Conservation (phyloP, 37 sponge, comb jelly and placozoan species). For the Eunapius fragilis region DNA sequence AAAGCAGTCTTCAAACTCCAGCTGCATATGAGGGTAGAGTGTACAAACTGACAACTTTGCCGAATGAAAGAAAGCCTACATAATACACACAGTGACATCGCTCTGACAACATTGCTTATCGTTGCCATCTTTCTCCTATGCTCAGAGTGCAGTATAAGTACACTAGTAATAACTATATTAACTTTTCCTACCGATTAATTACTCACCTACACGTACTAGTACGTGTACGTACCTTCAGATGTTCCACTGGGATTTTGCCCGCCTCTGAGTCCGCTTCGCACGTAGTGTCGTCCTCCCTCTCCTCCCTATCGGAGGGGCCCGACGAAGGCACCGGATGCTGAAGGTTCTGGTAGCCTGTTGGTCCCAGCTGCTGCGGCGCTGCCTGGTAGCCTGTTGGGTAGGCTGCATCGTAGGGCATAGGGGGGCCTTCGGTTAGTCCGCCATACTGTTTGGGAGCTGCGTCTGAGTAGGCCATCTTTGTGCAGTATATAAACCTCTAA, state of each 20-base stretch:
- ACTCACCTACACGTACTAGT: too few relatives aligned
- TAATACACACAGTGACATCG: too few relatives aligned
- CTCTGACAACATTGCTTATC: too few relatives aligned
- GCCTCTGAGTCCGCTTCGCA: slow-evolving; percentile 1
- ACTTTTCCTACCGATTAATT: too few relatives aligned
- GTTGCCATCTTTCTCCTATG: too few relatives aligned
- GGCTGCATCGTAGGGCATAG: neutral
- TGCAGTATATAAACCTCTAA: too few relatives aligned
- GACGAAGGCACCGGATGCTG: neutral
- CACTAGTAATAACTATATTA: too few relatives aligned
- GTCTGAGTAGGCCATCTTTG: neutral
- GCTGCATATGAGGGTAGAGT: too few relatives aligned
- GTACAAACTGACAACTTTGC: too few relatives aligned
- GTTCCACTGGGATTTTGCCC: slow-evolving; percentile 2
- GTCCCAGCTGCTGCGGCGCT: neutral
- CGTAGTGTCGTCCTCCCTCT: neutral
- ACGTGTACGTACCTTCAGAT: slow-evolving; percentile 24
- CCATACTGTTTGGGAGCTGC: neutral
- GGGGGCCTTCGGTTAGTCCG: neutral
- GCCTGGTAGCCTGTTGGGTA: neutral
- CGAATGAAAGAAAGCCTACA: too few relatives aligned
- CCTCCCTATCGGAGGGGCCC: neutral
- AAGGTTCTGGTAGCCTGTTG: neutral
- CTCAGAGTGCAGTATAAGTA: too few relatives aligned
- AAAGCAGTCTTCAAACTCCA: slow-evolving; percentile 47